phyloP scores from a whole-genome alignment of 30 jellyfish, hydroid and myxozoan genomes.

The Calvadosia cruxmelitensis region DNA sequence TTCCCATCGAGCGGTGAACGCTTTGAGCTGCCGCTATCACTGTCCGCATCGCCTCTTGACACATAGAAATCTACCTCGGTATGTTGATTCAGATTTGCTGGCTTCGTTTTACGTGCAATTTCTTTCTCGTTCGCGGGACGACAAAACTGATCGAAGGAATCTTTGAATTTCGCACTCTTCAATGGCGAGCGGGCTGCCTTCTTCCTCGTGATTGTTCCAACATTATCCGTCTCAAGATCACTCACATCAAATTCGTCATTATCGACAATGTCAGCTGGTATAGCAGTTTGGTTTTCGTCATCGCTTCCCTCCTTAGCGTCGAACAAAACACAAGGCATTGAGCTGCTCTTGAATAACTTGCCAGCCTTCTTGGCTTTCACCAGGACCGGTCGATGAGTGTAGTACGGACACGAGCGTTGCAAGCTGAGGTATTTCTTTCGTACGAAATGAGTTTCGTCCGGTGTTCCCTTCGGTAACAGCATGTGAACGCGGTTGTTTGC shows the following conservation, averaged over 20 bases:
- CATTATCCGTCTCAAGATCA: constrained; percentile 70
- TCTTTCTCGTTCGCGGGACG: constrained; percentile 45
- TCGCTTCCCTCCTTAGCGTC: constrained; percentile 26
- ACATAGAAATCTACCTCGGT: not conserved
- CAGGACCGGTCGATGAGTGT: not conserved
- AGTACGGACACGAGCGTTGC: not conserved
- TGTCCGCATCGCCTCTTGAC: not conserved
- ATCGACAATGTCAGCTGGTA: constrained; percentile 48
- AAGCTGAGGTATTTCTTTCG: not conserved
- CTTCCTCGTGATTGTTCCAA: constrained; percentile 46
- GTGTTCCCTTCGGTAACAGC: not conserved
- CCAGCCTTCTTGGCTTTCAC: not conserved
- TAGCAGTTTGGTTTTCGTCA: constrained; percentile 17
- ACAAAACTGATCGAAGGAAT: constrained; percentile 93
- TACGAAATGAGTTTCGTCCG: not conserved
- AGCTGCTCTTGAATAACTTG: constrained; percentile 41
- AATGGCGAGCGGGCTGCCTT: constrained; percentile 48
- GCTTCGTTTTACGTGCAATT: not conserved
- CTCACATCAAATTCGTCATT: constrained; percentile 79
- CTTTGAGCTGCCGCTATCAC: not conserved
- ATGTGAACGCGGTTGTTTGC: not conserved
- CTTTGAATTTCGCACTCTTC: constrained; percentile 76
- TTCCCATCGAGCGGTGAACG: not conserved
- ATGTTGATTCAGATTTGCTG: not conserved
- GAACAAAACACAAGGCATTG: constrained; percentile 58